Conservation (phyloP, 2,797 vertebrate species). For the Pangasius mekongensis region DNA sequence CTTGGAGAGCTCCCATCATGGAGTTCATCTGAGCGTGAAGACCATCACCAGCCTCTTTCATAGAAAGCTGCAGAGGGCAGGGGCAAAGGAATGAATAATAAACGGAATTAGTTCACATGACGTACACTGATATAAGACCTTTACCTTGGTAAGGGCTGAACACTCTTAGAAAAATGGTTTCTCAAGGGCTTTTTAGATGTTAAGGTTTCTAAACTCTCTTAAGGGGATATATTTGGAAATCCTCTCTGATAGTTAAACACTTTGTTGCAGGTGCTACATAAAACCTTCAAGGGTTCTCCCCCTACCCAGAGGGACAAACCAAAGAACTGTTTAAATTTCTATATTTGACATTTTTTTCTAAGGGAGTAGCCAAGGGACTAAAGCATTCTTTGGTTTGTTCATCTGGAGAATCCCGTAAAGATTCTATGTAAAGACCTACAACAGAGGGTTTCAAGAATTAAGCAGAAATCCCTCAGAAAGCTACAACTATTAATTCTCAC, state of each 20-base stretch:
- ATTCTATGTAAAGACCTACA: background rate
- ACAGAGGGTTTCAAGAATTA: background rate
- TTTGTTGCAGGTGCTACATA: background rate
- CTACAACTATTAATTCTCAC: background rate
- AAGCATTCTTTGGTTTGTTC: background rate
- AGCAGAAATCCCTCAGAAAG: background rate
- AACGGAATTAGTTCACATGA: slow-evolving; percentile 8
- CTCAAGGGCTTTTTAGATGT: background rate
- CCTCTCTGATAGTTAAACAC: background rate
- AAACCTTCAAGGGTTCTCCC: background rate
- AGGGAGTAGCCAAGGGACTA: background rate
- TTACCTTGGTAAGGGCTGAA: background rate
- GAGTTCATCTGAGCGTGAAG: slow-evolving; percentile 96
- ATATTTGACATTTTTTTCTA: background rate
- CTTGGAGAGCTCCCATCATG: slow-evolving; percentile 97
- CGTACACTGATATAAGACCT: background rate
- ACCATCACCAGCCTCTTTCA: slow-evolving; percentile 96
- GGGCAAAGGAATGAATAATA: background rate
- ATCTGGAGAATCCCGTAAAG: background rate
- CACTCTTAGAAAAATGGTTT: background rate
- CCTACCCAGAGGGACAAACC: background rate
- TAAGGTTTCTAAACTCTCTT: background rate
- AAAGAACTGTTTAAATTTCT: background rate
- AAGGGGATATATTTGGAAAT: background rate
- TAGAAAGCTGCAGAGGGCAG: slow-evolving; percentile 81